phyloP scores from a whole-genome alignment of 2,888 invertebrate genomes.

The Drosophila dives region DNA sequence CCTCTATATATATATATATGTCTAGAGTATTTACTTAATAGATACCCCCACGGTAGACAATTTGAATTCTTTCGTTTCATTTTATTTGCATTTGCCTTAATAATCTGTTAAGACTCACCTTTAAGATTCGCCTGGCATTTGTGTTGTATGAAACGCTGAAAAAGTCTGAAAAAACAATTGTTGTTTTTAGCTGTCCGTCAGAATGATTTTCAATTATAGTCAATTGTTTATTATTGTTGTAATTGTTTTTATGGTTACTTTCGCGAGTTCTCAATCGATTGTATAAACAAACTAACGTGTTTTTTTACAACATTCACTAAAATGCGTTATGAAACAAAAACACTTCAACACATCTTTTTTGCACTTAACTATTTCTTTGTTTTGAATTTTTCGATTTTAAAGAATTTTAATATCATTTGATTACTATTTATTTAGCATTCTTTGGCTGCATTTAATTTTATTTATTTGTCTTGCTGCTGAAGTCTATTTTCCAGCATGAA shows the following conservation, averaged over 20 bases:
- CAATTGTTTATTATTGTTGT: slow-evolving; percentile 68
- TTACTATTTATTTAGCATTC: slow-evolving; percentile 37
- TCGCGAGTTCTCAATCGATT: slow-evolving; percentile 45
- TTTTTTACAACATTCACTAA: slow-evolving; percentile 37
- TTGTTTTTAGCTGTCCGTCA: slow-evolving; percentile 29
- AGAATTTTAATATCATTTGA: slow-evolving; percentile 19
- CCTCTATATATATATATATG: neutral
- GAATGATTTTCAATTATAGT: slow-evolving; percentile 20
- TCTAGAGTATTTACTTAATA: neutral
- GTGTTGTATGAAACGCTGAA: slow-evolving; percentile 34
- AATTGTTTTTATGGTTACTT: slow-evolving; percentile 70
- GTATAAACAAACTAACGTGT: slow-evolving; percentile 54
- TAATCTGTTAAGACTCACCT: slow-evolving; percentile 50
- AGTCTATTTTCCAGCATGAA: slow-evolving; percentile 10
- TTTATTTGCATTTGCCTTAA: slow-evolving; percentile 33
- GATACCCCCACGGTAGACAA: slow-evolving; percentile 4
- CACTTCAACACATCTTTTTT: slow-evolving; percentile 17
- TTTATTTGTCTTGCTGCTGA: slow-evolving; percentile 28
- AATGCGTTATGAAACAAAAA: slow-evolving; percentile 1
- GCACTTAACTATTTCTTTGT: slow-evolving; percentile 1
- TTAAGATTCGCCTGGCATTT: slow-evolving; percentile 42
- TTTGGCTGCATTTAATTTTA: slow-evolving; percentile 44
- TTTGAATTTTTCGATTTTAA: slow-evolving; percentile 4
- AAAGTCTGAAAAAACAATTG: slow-evolving; percentile 50
- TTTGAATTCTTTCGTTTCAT: slow-evolving; percentile 34